These are phyloP conservation scores for Drosophila asahinai DNA, from an alignment of 1,140 invertebrate species.

Conservation along the genomic window DNA sequence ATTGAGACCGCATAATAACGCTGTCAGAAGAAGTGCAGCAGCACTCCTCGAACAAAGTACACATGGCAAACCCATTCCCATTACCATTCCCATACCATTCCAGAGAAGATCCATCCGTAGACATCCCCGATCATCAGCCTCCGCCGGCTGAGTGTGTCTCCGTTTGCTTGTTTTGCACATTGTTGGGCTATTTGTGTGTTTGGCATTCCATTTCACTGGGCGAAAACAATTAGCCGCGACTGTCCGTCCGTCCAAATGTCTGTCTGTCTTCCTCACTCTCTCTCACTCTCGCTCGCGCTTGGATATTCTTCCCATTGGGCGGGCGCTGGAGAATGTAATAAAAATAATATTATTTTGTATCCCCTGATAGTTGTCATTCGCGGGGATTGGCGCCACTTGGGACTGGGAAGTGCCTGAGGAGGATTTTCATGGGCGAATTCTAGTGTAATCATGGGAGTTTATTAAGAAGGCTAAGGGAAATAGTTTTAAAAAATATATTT, in stretches of 20 bases:
- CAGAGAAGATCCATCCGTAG: constrained; percentile 36
- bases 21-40: constrained; percentile 55
- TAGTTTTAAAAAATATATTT: not conserved
- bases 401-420: not conserved
- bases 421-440: constrained; percentile 21
- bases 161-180: constrained; percentile 76
- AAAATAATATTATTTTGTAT: constrained; percentile 63
- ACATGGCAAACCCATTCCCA: constrained; percentile 54
- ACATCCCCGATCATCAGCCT: constrained; percentile 20
- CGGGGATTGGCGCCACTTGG: constrained; percentile 30
- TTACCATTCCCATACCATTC: constrained; percentile 17
- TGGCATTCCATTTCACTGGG: constrained; percentile 74
- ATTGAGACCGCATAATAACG: constrained; percentile 75
- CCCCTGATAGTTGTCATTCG: constrained; percentile 59
- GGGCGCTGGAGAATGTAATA: constrained; percentile 42
- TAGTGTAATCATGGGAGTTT: not conserved
- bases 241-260: constrained; percentile 12
- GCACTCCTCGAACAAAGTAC: constrained; percentile 42
- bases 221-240: constrained; percentile 68
- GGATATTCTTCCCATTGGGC: constrained; percentile 20
- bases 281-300: constrained; percentile 3
- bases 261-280: constrained; percentile 21
- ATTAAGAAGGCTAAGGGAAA: not conserved
- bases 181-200: constrained; percentile 76
- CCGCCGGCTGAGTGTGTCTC: constrained; percentile 45